Evolutionary conservation across 2,113 vertebrate species (phyloP), one percentile per base, ranked within the genome.

Genomic region (Collichthys lucidus): DNA sequence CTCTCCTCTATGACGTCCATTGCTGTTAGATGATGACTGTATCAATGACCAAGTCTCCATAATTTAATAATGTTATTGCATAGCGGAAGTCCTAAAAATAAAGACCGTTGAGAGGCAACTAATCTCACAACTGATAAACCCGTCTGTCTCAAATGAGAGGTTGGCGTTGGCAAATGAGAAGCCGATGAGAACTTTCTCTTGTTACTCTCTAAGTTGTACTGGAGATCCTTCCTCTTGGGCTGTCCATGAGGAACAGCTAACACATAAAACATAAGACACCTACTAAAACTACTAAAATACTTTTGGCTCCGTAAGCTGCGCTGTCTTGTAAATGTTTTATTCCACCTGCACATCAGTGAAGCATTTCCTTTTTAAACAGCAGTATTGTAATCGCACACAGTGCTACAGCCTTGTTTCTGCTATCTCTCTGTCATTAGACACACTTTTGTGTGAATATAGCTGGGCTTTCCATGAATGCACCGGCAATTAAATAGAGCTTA

Each of bases 401-500:
- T 9, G 29, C 3, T 26, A 19, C 22, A 26, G 31, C 35, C 49
- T 19, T 60, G n/a, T 26, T 22, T 47, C 24, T 31, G 35, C 8
- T 29, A 2, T 60, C 31, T 42, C 20, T 42, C 60, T 42, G 35
- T 61, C 24, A 19, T 46, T 44, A 20, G 4, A 26, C 20, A 46
- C 53, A 19, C 16, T 8, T 61, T 42, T 29, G 20, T 47, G 31
- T 42, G 57, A 42, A 22, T 22, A 19, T 59, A 17, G 20, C 79
- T 42, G 17, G 26, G 59, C 11, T 72, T 78, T 68, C 61, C 69
- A 75, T 68, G 42, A 62, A 31, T 57, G 20, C 66, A 29, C 61
- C 17, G 42, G 66, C 40, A 67, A 78, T 85, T 80, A 74, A 60
- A 76, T 66, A 77, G 61, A 49, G 24, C 80, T 74, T 1, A 85